Conservation (phyloP, 2,113 vertebrate species). For the Pterophyllum scalare region DNA sequence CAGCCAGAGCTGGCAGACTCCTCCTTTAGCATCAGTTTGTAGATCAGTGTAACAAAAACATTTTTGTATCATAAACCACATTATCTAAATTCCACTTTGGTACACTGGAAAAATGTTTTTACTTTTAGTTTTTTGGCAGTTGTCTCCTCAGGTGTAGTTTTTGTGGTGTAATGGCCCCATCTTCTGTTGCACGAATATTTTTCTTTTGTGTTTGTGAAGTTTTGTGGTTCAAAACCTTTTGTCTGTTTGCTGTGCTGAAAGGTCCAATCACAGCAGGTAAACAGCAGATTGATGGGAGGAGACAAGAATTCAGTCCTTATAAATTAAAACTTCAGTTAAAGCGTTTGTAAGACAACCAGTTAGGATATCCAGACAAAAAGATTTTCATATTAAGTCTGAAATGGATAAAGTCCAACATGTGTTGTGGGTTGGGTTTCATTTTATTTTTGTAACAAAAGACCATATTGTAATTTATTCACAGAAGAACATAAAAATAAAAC, state of each 20-base stretch:
- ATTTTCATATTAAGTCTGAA: constrained; percentile 32
- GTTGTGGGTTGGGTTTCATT: constrained; percentile 57
- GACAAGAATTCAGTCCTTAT: neutral
- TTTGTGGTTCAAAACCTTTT: neutral
- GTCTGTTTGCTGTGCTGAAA: neutral
- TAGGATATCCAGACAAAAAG: constrained; percentile 12
- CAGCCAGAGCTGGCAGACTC: neutral
- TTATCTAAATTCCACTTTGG: constrained; percentile 10
- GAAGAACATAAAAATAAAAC: constrained; percentile 74
- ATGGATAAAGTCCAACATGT: constrained; percentile 30
- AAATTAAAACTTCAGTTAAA: constrained; percentile 40
- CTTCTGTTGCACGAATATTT: neutral
- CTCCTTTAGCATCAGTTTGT: constrained; percentile 1
- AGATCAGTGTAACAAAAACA: neutral
- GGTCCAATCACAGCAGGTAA: neutral
- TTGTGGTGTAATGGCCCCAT: constrained; percentile 6
- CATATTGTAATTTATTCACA: constrained; percentile 77
- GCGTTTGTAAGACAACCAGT: neutral
- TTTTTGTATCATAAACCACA: neutral
- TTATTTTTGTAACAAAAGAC: constrained; percentile 60
- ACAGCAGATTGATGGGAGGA: neutral
- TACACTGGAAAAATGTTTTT: constrained; percentile 25
- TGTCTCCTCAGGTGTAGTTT: constrained; percentile 17
- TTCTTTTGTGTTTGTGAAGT: constrained; percentile 3
- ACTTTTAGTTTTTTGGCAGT: neutral